A percentile compares a stretch with the other conserved stretches of the same genome.
Evolutionary conservation across 2,888 invertebrate species (phyloP).

Genomic region (Mythimna pallens): DNA sequence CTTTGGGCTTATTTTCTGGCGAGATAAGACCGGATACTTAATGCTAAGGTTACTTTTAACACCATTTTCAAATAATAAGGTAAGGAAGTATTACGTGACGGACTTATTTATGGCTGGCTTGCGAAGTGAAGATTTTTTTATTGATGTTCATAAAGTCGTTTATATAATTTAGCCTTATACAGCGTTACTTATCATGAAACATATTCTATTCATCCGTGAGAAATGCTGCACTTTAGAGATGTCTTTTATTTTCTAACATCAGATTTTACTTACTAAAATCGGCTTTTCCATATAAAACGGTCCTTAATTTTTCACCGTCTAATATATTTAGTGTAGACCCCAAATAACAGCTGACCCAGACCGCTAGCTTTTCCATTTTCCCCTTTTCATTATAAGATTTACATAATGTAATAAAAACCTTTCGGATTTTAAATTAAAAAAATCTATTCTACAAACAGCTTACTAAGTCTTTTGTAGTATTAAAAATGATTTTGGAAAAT

Average conservation of each 20-base stretch:
- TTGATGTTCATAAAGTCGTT: constrained; percentile 10
- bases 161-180: neutral
- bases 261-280: neutral
- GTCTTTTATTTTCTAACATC: neutral
- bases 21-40: constrained; percentile 45
- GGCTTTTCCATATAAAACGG: neutral
- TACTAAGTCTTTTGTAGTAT: constrained; percentile 16
- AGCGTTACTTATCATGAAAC: neutral
- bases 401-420: constrained; percentile 63
- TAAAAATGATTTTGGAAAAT: constrained; percentile 33
- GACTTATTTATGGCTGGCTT: constrained; percentile 37
- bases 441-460: constrained; percentile 53
- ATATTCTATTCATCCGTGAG: neutral
- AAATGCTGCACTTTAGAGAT: neutral
- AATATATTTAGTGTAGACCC: constrained; percentile 22
- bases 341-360: constrained; percentile 30
- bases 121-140: neutral
- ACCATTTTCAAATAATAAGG: constrained; percentile 50
- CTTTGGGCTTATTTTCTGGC: constrained; percentile 47
- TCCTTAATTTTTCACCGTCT: constrained; percentile 12
- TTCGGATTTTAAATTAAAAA: constrained; percentile 56
- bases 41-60: constrained; percentile 37
- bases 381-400: constrained; percentile 55
- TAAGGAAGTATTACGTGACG: constrained; percentile 21
- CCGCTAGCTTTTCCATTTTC: constrained; percentile 36